Evolutionary conservation across 2,113 vertebrate species (phyloP), one percentile per base, ranked within the genome.

Genomic region (Embiotoca jacksoni): DNA sequence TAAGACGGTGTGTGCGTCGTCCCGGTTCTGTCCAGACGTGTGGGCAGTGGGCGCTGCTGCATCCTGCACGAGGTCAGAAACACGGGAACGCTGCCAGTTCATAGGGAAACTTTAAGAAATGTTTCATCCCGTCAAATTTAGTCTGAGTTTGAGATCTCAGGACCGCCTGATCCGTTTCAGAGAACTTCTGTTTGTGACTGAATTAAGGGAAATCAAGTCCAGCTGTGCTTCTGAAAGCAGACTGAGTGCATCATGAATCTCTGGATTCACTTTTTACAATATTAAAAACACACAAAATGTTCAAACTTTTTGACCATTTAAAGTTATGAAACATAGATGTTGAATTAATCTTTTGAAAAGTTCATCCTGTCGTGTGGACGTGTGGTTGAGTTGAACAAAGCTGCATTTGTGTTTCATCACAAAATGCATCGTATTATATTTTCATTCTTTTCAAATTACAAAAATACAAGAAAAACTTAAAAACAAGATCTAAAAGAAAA

Each of bases 181-280:
- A 52, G n/a, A 6, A 52, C 16, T 7, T 52, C 15, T 52, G 49
- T 50, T 50, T n/a, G 15, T 50, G 49, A 52, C 13, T 7, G 5
- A 33, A 62, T 37, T 1, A 16, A 23, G 0, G 37, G 23, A 52
- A 70, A 78, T 55, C 1, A 69, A 50, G 59, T 57, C 36, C 69
- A 71, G 69, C 64, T 85, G 79, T 31, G 3, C 64, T 73, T 54
- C 55, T 3, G 41, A 60, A 69, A 61, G 47, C 2, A 63, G 54
- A 41, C 67, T 33, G 11, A 33, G 33, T 14, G 5, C 0, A 5
- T 75, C 56, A 71, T 54, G 32, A 33, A 44, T 2, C 10, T 67
- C 41, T 76, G 72, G 60, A 16, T 47, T n/a, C 31, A 16, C 9
- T 44, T 72, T 49, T 31, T 49, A 52, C 7, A 30, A 33, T 15